Percentiles rank a stretch among this genome's conserved stretches.
Conservation (phyloP, 1,140 invertebrate genomes). For the Drosophila ironensis region DNA sequence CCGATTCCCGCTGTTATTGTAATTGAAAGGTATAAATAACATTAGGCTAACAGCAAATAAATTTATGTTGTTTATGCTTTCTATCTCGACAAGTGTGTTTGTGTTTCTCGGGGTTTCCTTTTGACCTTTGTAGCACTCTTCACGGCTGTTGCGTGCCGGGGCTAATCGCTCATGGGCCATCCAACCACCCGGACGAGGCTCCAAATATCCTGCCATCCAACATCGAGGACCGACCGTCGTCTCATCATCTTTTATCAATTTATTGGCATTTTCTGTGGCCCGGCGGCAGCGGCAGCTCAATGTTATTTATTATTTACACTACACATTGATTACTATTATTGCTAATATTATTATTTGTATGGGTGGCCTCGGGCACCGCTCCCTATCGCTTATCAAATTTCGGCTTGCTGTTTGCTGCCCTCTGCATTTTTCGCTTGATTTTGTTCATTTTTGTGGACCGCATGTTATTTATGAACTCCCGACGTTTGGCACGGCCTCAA, state of each 20-base stretch:
- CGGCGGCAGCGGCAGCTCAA: conserved; percentile 8
- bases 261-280: conserved; percentile 64
- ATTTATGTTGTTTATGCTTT: conserved; percentile 69
- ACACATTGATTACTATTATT: conserved; percentile 76
- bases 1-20: conserved; percentile 59
- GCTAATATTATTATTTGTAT: conserved; percentile 71
- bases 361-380: not conserved
- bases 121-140: conserved; percentile 69
- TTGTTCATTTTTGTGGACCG: conserved; percentile 54
- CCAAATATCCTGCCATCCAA: not conserved
- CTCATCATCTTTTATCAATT: conserved; percentile 78
- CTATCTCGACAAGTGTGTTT: conserved; percentile 40
- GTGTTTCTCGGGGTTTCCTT: conserved; percentile 35
- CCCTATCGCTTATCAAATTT: conserved; percentile 63
- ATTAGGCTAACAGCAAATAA: conserved; percentile 80
- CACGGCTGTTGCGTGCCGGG: conserved; percentile 47
- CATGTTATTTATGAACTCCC: conserved; percentile 74
- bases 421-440: conserved; percentile 57
- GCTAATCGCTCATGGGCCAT: conserved; percentile 58
- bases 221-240: conserved; percentile 2
- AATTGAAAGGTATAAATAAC: conserved; percentile 81
- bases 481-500: conserved; percentile 55
- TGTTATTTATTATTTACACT: conserved; percentile 79
- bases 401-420: conserved; percentile 25
- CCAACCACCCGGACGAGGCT: conserved; percentile 16